These are phyloP conservation scores for Cheiracanthium punctorium DNA, from an alignment of 2,888 invertebrate species.

Conservation along the genomic window DNA sequence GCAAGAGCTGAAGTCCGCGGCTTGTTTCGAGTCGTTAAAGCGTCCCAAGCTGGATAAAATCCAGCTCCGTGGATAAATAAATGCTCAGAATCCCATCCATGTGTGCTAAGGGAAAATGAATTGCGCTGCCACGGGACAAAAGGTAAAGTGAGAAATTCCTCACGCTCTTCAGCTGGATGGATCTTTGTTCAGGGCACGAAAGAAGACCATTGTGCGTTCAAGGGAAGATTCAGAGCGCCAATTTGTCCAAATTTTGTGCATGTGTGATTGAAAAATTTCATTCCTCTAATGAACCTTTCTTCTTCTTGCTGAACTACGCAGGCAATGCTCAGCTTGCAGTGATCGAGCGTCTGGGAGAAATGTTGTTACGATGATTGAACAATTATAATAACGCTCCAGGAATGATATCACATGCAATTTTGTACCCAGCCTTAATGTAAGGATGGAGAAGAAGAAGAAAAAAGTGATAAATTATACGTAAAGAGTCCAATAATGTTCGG, in stretches of 20 bases:
- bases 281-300: no score
- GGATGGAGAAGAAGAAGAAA: no score
- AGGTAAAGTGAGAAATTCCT: not conserved
- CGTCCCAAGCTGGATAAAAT: not conserved
- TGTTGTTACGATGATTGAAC: no score
- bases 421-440: no score
- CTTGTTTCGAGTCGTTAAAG: not conserved
- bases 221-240: not conserved
- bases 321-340: no score
- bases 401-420: no score
- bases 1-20: not conserved
- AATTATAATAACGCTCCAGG: no score
- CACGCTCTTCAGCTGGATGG: not conserved
- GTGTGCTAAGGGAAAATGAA: not conserved
- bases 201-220: not conserved
- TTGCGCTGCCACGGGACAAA: not conserved
- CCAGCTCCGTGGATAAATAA: not conserved
- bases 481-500: no score
- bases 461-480: no score
- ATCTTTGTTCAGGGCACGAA: not conserved
- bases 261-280: not conserved
- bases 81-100: not conserved
- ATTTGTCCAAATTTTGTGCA: not conserved
- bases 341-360: no score
- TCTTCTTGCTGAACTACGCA: no score